Evolutionary conservation across 2,113 vertebrate genomes (phyloP).

Genomic region (Passer domesticus): DNA sequence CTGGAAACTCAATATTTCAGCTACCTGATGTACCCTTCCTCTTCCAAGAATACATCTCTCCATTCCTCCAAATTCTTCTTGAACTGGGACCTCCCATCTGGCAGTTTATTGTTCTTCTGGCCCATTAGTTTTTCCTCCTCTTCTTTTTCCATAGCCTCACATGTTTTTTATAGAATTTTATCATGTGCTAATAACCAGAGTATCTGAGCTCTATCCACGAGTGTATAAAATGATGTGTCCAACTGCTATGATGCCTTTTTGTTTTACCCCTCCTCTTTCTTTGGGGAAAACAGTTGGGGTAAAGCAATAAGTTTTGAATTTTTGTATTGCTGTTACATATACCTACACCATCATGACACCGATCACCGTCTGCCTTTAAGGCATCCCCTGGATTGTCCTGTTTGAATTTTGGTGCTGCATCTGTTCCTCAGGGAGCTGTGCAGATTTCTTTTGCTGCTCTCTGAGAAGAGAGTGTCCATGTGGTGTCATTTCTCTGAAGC

Average conservation of each 20-base stretch:
- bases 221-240: not conserved
- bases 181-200: not conserved
- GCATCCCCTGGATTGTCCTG: not conserved
- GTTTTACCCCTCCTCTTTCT: not conserved
- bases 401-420: not conserved
- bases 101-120: conserved; percentile 50
- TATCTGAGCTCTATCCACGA: not conserved
- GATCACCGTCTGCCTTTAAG: not conserved
- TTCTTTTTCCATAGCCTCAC: not conserved
- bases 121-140: not conserved
- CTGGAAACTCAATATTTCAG: conserved; percentile 56
- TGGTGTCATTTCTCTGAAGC: not conserved
- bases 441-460: not conserved
- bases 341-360: not conserved
- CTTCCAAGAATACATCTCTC: conserved; percentile 55
- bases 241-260: not conserved
- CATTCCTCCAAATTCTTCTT: conserved; percentile 63
- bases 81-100: conserved; percentile 48
- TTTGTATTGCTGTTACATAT: not conserved
- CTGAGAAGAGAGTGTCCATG: not conserved
- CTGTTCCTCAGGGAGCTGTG: not conserved
- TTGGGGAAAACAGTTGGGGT: not conserved
- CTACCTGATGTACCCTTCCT: conserved; percentile 71
- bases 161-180: conserved; percentile 3
- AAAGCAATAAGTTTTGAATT: not conserved